Evolutionary conservation across 2,888 invertebrate genomes (phyloP).

Genomic region (Aelia acuminata): DNA sequence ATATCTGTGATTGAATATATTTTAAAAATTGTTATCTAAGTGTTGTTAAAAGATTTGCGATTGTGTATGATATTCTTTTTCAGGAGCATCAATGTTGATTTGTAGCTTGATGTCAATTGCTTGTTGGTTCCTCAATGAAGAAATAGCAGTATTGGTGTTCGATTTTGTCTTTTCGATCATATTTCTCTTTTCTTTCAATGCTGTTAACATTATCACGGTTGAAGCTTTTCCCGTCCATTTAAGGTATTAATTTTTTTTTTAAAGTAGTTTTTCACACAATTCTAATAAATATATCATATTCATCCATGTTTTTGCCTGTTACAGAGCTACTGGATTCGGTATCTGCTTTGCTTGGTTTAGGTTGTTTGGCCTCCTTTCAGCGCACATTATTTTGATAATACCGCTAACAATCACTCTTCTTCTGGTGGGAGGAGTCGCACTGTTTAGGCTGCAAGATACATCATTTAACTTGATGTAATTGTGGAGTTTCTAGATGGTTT

Average conservation of each 20-base stretch:
- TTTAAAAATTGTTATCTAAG: neutral
- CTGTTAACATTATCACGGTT: constrained; percentile 63
- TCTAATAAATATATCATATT: neutral
- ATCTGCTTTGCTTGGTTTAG: constrained; percentile 62
- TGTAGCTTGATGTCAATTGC: constrained; percentile 60
- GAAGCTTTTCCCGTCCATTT: constrained; percentile 62
- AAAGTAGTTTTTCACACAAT: neutral
- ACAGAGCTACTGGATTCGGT: constrained; percentile 63
- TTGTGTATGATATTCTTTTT: constrained; percentile 14
- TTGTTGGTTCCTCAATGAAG: constrained; percentile 53
- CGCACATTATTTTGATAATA: constrained; percentile 37
- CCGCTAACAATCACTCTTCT: constrained; percentile 51
- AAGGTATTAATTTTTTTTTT: constrained; percentile 58
- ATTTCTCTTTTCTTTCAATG: constrained; percentile 62
- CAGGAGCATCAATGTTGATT: constrained; percentile 62
- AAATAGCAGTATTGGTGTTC: constrained; percentile 59
- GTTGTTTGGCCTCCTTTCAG: constrained; percentile 56
- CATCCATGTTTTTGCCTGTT: constrained; percentile 37
- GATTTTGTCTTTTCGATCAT: constrained; percentile 63
- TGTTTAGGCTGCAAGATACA: constrained; percentile 61
- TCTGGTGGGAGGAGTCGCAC: constrained; percentile 60
- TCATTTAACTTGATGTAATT: constrained; percentile 62
- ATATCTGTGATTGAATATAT: neutral
- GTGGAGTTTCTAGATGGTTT: neutral
- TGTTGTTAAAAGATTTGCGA: neutral